These are phyloP conservation scores for Syngnathus floridae DNA, from an alignment of 2,113 vertebrate species.

Conservation along the genomic window DNA sequence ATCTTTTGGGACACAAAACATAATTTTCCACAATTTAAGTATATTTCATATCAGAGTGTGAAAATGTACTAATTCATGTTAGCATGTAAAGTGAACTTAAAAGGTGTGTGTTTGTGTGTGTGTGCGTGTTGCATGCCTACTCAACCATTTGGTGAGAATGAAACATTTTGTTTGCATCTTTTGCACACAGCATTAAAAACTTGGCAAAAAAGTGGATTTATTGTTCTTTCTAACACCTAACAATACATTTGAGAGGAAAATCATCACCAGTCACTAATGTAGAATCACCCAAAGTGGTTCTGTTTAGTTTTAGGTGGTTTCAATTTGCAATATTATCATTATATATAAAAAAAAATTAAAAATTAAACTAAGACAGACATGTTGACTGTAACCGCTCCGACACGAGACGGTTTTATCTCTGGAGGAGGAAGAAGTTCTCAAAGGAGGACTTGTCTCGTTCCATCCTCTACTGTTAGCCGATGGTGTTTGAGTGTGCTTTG, in stretches of 20 bases:
- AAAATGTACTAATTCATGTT: no score
- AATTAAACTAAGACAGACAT: background rate
- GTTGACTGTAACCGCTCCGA: constrained; percentile 16
- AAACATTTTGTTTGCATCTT: background rate
- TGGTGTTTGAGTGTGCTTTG: constrained; percentile 65
- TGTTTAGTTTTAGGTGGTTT: background rate
- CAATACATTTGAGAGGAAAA: background rate
- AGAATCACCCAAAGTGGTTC: background rate
- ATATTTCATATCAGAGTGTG: background rate
- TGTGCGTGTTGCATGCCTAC: background rate
- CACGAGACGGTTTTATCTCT: constrained; percentile 7
- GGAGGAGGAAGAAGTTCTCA: constrained; percentile 5
- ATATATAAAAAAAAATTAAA: no score
- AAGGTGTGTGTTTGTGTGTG: background rate
- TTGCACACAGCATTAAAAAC: background rate
- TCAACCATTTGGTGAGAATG: background rate
- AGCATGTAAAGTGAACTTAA: no score
- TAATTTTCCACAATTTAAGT: background rate
- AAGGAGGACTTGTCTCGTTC: constrained; percentile 5
- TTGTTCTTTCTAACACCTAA: background rate
- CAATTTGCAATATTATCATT: background rate
- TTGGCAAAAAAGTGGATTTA: background rate
- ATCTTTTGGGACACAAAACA: background rate
- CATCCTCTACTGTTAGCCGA: constrained; percentile 24
- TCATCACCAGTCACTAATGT: background rate